A percentile compares a stretch with the other conserved stretches of the same genome.
phyloP scores from a whole-genome alignment of 2,113 vertebrate species.

The Ovibos moschatus region DNA sequence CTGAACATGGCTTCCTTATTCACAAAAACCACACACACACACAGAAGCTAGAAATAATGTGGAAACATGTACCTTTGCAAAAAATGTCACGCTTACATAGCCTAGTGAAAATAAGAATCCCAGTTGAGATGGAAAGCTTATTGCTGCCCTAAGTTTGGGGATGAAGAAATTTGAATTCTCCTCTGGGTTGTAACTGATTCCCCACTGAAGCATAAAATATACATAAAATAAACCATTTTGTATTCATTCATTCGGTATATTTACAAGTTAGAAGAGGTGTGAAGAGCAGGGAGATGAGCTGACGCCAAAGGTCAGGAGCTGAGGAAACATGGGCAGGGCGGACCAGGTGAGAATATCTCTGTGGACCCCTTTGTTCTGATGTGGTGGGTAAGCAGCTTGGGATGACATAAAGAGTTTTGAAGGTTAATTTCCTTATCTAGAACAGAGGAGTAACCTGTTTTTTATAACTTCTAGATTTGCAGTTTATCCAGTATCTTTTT shows the following conservation, averaged over 20 bases:
- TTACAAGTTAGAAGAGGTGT: neutral
- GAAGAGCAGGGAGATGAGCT: neutral
- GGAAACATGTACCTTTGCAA: slow-evolving; percentile 15
- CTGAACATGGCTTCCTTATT: slow-evolving; percentile 8
- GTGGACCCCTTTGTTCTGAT: slow-evolving; percentile 9
- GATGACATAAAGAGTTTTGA: neutral
- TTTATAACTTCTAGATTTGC: neutral
- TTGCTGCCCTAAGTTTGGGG: neutral
- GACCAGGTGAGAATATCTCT: neutral
- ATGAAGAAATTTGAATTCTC: too few species aligned
- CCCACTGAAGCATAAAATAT: neutral
- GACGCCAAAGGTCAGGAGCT: neutral
- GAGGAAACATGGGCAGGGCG: neutral
- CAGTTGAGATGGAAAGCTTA: neutral
- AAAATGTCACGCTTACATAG: neutral
- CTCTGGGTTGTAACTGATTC: neutral
- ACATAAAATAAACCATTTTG: neutral
- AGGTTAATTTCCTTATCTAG: slow-evolving; percentile 1
- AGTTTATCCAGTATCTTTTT: neutral
- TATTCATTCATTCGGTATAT: neutral
- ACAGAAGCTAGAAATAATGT: neutral
- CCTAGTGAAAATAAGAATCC: slow-evolving; percentile 24
- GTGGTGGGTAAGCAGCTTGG: neutral
- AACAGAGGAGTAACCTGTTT: neutral
- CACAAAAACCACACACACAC: neutral